Percentiles rank a stretch among this genome's conserved stretches.
Evolutionary conservation across 1,140 invertebrate species (phyloP).

Genomic region (Drosophila tristis): DNA sequence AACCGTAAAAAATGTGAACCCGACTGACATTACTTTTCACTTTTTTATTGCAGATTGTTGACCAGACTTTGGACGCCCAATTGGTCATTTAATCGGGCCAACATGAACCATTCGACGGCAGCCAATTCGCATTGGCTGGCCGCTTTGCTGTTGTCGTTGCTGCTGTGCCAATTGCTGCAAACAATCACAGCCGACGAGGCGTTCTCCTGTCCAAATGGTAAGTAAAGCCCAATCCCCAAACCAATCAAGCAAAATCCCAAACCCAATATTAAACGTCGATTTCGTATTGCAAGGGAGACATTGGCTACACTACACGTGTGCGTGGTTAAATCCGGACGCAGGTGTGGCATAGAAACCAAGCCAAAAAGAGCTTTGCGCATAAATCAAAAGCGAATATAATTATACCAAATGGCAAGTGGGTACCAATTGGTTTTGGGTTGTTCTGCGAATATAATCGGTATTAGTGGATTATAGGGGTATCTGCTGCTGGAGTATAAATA

Average conservation of each 20-base stretch:
- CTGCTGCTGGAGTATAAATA: conserved; percentile 9
- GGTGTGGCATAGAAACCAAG: conserved; percentile 56
- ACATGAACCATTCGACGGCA: conserved; percentile 73
- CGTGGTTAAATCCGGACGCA: conserved; percentile 43
- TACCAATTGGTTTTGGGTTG: conserved; percentile 31
- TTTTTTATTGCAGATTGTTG: conserved; percentile 35
- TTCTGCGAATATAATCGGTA: conserved; percentile 23
- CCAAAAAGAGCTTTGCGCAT: conserved; percentile 36
- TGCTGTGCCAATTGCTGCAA: conserved; percentile 53
- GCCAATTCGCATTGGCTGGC: conserved; percentile 79
- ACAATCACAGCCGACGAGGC: conserved; percentile 68
- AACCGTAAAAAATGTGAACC: not conserved
- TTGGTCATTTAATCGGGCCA: conserved; percentile 70
- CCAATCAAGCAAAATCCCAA: not conserved
- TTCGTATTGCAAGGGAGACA: conserved; percentile 43
- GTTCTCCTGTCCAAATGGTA: conserved; percentile 79
- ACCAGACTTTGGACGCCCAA: conserved; percentile 44
- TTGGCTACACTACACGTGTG: conserved; percentile 55
- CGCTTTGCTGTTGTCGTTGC: conserved; percentile 70
- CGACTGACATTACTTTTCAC: conserved; percentile 20
- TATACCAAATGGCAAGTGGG: conserved; percentile 35
- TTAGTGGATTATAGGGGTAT: too few relatives aligned
- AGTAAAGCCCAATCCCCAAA: conserved; percentile 26
- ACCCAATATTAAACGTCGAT: conserved; percentile 37
- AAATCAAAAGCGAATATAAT: conserved; percentile 70